Evolutionary conservation across 1,140 invertebrate species (phyloP), one percentile per base, ranked within the genome.

Genomic region (Microvelia longipes): DNA sequence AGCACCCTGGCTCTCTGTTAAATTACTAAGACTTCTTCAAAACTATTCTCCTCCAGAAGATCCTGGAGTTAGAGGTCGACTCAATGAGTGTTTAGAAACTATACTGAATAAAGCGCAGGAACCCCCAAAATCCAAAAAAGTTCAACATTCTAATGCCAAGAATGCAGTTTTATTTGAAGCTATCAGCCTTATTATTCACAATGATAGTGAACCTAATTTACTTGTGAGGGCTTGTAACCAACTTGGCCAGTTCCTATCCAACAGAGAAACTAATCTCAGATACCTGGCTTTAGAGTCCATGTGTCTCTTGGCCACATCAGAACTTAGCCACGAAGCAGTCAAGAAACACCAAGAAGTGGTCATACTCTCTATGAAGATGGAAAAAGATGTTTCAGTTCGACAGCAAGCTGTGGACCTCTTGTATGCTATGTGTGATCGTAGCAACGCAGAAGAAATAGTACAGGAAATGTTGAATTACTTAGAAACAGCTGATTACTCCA

Each of bases 281-380:
- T 99, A 99, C 79, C 82, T 99, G 76, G 97, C 98, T 61, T 84
- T 99, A 61, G 98, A 99, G 80, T 98, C 96, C 29, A 98, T 99
- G 96, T 99, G 98, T 81, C 89, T 98, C 77, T 82, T 99, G 74
- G 97, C 98, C 26, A 99, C 95, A 13, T 98, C 96, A 1, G 98
- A 99, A 82, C 98, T 99, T 80, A 98, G 96, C 29, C 97, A 99
- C 81, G 98, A 99, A 80, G 98, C 98, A 73, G 97, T 99, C 0
- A 99, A 99, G 79, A 99, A 99, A 78, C 98, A 99, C 79, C 97
- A 99, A 82, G 97, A 99, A 82, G 98, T 98, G 25, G 97, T 99
- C 30, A 98, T 99, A 73, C 86, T 96, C 66, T 98, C 98, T 1
- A 92, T 99, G 85, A 99, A 99, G 85, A 98, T 96, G 87, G 98